Evolutionary conservation across 2,888 invertebrate genomes (phyloP), one percentile per base, ranked within the genome.

Genomic region (Carabus problematicus): DNA sequence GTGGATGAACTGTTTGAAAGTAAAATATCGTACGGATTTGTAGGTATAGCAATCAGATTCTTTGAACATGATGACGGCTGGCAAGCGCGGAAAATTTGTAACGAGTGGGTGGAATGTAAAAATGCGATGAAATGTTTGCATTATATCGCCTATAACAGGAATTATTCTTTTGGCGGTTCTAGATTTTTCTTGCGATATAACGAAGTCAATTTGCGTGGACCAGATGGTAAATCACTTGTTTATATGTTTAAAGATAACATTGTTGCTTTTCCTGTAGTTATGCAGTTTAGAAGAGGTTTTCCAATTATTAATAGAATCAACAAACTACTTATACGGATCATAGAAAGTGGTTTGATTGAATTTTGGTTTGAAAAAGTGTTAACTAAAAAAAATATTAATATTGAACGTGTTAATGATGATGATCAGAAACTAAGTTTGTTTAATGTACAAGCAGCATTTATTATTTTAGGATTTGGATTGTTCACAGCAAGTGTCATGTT

Each of bases 71-170:
- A 29, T 18, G 8, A 29, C 11, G 45, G 12, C n/a, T 18, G 42
- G 12, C 18, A 39, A 18, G 18, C 29, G 6, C 29, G 40, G 40
- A 63, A 41, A 42, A 9, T 63, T n/a, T 9, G 40, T 11, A 8
- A n/a, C 4, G 54, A 63, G 41, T 49, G 63, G n/a, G 11, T 39
- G 9, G 14, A 12, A 49, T 78, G 78, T 55, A 64, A 71, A 9
- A 69, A 76, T 14, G 72, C 74, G 8, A 39, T 66, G 14, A 39
- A 47, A 7, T 79, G 78, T 69, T 70, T 78, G 29, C 60, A 75
- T 42, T 61, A 73, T 19, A 72, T 77, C 0, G 72, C 75, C 3
- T 59, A 73, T 9, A 54, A 74, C 1, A 72, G 73, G 72, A 70
- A 76, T 58, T 72, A 74, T 8, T 75, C 75, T 1, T 68, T 76